Evolutionary conservation across 2,888 invertebrate species (phyloP), one percentile per base, ranked within the genome.

Genomic region (Morinoia aosen): DNA sequence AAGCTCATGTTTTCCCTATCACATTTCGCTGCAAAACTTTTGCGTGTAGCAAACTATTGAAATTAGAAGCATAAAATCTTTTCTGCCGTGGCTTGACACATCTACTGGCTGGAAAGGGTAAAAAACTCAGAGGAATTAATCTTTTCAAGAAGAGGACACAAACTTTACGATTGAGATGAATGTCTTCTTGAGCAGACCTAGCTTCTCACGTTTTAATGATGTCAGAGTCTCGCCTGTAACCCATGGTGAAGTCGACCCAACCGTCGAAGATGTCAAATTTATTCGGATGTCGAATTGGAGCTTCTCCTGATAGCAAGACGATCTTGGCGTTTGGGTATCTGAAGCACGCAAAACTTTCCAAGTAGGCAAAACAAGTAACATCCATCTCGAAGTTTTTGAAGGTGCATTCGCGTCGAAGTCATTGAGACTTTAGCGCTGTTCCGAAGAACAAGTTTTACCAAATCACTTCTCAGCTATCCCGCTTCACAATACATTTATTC

Each of bases 151-250:
- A 76, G 8, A 33, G 16, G 76, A 10, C 25, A 33, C 0, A 76
- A 8, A 33, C 76, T 33, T 10, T 33, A 76, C 16, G 25, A 33
- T 25, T 76, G 33, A 16, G 76, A 19, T 76, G 48, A 16, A 76
- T 76, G 76, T 5, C 61, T 8, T 19, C 14, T 61, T 33, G 8
- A 76, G 33, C 40, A 90, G 58, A 57, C 19, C 10, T n/a, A n/a
- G n/a, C n/a, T 57, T 1, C 93, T 57, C 12, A 93, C 93, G 93
- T 57, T 57, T 33, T 56, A 39, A 93, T 33, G 57, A 93, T 93
- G 93, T 93, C 93, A 2, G 93, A 93, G 93, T 93, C 93, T 48
- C 56, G 56, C 57, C 93, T 14, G 58, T 93, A 93, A 19, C 57
- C 57, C 57, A 93, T 57, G n/a, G 93, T 93, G 56, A 14, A 93